phyloP scores from a whole-genome alignment of 1,140 invertebrate genomes.

The Harpegnathos saltator region DNA sequence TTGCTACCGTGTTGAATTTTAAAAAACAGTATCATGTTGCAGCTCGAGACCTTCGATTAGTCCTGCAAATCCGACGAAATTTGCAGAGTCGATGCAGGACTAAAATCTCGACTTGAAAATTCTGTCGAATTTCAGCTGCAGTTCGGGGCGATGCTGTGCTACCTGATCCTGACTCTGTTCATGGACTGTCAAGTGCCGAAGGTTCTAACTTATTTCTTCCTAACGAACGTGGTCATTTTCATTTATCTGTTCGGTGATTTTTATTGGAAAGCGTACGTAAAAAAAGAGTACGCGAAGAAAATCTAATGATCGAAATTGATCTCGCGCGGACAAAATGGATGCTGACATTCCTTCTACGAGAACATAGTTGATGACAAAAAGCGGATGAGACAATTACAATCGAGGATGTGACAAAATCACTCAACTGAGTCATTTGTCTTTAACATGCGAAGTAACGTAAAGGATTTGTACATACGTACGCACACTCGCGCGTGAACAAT shows the following conservation, averaged over 20 bases:
- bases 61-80: no score
- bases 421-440: background rate
- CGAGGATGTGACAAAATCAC: background rate
- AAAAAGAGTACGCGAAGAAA: no score
- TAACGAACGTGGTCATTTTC: constrained; percentile 86
- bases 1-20: background rate
- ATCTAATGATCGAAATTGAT: constrained; percentile 56
- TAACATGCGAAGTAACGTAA: background rate
- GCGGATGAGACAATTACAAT: background rate
- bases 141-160: constrained; percentile 87
- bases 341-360: background rate
- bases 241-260: constrained; percentile 87
- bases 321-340: background rate
- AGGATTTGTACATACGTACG: background rate
- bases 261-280: constrained; percentile 87
- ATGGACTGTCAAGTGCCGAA: constrained; percentile 87
- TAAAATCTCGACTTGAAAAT: no score
- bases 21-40: background rate
- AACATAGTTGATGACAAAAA: background rate
- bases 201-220: constrained; percentile 88
- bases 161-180: constrained; percentile 84
- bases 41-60: background rate
- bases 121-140: constrained; percentile 83
- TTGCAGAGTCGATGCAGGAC: no score
- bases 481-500: background rate